Conservation (phyloP, 2,113 vertebrate species). For the Myanophis thanlyinensis region DNA sequence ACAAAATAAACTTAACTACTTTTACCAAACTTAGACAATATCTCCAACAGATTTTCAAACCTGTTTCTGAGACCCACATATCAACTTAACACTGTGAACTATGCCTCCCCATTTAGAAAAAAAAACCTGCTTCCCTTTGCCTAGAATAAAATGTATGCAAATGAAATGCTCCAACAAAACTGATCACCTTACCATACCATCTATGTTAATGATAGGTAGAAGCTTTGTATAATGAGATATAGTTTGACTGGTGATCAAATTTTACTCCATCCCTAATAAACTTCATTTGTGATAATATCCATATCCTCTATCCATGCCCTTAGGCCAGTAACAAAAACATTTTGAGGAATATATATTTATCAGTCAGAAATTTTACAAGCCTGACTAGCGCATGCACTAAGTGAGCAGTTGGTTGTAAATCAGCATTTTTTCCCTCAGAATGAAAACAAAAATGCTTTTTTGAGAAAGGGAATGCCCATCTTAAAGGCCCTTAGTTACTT, state of each 20-base stretch:
- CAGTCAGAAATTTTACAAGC: background rate
- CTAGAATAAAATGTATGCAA: background rate
- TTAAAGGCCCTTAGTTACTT: background rate
- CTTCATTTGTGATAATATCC: background rate
- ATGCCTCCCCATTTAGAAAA: background rate
- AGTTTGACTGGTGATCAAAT: background rate
- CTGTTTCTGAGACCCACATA: background rate
- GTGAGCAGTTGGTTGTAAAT: background rate
- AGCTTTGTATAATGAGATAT: background rate
- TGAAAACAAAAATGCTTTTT: background rate
- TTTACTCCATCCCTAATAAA: background rate
- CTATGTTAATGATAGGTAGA: background rate
- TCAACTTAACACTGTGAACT: background rate
- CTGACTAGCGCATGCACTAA: background rate
- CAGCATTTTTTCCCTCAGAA: background rate
- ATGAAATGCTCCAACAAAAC: background rate
- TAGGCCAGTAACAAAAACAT: background rate
- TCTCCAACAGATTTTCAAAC: background rate
- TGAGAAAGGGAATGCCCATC: background rate
- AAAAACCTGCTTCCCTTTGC: background rate
- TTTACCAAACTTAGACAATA: background rate
- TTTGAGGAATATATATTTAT: background rate
- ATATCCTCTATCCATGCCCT: background rate
- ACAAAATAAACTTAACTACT: background rate
- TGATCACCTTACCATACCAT: background rate